A percentile compares a stretch with the other conserved stretches of the same genome.
Conservation (phyloP, 2,113 vertebrate species). For the Callaeas wilsoni region DNA sequence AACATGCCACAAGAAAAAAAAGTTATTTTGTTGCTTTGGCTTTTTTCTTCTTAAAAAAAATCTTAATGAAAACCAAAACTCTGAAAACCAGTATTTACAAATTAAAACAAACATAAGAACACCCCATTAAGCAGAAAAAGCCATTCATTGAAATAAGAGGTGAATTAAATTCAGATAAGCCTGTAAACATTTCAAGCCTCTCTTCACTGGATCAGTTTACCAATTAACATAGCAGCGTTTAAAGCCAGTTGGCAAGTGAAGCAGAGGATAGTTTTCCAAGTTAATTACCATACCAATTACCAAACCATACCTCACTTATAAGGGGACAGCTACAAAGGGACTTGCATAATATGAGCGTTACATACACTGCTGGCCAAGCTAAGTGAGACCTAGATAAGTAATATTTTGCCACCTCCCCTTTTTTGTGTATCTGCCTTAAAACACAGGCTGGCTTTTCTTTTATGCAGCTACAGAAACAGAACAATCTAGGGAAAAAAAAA, state of each 20-base stretch:
- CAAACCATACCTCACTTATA: background rate
- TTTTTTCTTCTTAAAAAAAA: background rate
- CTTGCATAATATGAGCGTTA: background rate
- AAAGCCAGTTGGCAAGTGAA: constrained; percentile 19
- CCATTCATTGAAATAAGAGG: background rate
- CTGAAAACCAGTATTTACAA: background rate
- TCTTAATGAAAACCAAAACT: background rate
- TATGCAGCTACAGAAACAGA: background rate
- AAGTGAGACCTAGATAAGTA: background rate
- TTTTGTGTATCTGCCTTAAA: background rate
- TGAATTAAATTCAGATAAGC: constrained; percentile 8
- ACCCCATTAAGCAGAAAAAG: background rate
- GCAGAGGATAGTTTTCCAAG: background rate
- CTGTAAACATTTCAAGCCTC: constrained; percentile 19
- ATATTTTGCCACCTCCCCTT: background rate
- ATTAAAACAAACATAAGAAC: too few species aligned
- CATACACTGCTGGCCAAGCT: background rate
- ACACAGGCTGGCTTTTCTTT: background rate
- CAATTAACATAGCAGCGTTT: background rate
- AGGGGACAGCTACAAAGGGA: background rate
- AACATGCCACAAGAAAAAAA: background rate
- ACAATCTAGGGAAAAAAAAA: background rate
- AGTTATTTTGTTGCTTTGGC: background rate
- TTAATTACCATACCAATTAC: constrained; percentile 58
- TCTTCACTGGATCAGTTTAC: constrained; percentile 11